Percentiles rank a stretch among this genome's conserved stretches.
Conservation (phyloP, 2,888 invertebrate species). For the Siphlonurus alternatus region DNA sequence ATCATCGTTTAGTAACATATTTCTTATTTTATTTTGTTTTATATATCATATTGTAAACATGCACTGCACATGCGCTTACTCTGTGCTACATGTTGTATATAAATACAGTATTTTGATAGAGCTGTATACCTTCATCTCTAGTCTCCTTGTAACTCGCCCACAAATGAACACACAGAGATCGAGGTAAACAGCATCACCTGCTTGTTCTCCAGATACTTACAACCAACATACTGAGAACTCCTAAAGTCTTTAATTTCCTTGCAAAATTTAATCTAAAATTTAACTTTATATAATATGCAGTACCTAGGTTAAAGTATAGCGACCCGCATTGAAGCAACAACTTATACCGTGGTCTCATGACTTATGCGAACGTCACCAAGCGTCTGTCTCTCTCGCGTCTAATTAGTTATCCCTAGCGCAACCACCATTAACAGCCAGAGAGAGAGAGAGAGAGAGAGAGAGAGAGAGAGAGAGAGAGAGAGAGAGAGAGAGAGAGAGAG, state of each 20-base stretch:
- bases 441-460: neutral
- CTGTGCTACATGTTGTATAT: too few relatives aligned
- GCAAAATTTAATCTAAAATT: neutral
- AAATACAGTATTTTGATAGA: too few relatives aligned
- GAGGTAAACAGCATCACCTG: neutral
- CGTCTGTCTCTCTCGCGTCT: neutral
- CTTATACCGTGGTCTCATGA: neutral
- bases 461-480: neutral
- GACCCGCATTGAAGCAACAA: neutral
- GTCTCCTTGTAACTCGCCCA: neutral
- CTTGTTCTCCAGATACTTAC: neutral
- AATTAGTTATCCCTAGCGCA: neutral
- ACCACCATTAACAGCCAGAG: neutral
- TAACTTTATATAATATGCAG: neutral
- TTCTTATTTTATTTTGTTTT: too few relatives aligned
- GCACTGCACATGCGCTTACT: too few relatives aligned
- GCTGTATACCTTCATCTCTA: too few relatives aligned
- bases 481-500: neutral
- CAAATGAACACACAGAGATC: neutral
- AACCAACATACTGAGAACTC: neutral
- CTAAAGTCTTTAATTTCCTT: neutral
- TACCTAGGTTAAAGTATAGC: neutral
- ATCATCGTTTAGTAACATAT: too few relatives aligned
- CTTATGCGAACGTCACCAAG: neutral
- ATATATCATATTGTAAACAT: too few relatives aligned